Conservation (phyloP, 1,140 invertebrate genomes). For the Caerostris darwini region DNA sequence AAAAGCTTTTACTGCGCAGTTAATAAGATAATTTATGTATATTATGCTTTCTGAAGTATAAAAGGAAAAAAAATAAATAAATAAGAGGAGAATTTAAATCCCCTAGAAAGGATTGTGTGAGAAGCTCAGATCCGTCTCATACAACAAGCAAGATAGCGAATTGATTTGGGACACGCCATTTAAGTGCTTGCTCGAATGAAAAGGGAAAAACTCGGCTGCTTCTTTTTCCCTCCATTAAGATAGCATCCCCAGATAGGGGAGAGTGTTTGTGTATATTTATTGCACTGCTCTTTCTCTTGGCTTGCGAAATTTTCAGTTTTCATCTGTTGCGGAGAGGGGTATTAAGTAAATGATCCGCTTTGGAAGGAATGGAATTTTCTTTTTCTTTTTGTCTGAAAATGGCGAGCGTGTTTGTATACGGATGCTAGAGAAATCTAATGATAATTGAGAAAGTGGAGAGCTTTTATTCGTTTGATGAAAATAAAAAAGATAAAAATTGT, state of each 20-base stretch:
- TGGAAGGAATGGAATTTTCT: not conserved
- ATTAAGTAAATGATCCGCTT: conserved; percentile 28
- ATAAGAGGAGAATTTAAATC: not conserved
- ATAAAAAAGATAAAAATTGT: too few relatives aligned
- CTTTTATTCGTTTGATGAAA: not conserved
- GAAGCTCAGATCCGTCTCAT: not conserved
- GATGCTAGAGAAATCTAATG: not conserved
- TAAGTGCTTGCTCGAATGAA: not conserved
- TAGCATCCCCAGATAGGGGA: not conserved
- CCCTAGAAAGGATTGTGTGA: not conserved
- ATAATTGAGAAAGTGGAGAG: not conserved
- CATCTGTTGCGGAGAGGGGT: conserved; percentile 8
- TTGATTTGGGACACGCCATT: not conserved
- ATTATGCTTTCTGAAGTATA: not conserved
- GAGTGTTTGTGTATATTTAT: not conserved
- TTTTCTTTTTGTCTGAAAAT: not conserved
- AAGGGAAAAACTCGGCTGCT: not conserved
- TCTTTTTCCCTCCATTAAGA: not conserved
- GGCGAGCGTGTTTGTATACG: not conserved
- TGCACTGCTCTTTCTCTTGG: not conserved
- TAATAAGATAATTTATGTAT: conserved; percentile 23
- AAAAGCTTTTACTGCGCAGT: not conserved
- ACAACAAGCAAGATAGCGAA: not conserved
- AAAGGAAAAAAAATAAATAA: not conserved
- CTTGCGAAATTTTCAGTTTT: not conserved